These are phyloP conservation scores for Diaperis boleti DNA, from an alignment of 2,888 invertebrate species.

Conservation along the genomic window DNA sequence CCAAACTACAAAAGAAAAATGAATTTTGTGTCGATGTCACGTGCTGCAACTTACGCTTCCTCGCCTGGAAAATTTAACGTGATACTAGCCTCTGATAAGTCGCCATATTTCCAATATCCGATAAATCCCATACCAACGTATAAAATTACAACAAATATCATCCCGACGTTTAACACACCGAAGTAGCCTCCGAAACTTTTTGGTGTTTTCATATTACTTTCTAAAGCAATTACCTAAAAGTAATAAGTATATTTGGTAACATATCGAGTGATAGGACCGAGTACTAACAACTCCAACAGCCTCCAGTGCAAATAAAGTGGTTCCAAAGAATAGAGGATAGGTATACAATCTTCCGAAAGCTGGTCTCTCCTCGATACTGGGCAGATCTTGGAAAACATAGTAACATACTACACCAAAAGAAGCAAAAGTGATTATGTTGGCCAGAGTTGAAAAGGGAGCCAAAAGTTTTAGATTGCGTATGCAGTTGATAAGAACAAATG, in stretches of 20 bases:
- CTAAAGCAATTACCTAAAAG: slow-evolving; percentile 85
- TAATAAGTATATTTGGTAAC: slow-evolving; percentile 18
- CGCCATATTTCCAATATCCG: slow-evolving; percentile 86
- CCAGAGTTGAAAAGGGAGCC: slow-evolving; percentile 90
- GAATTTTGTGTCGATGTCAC: not conserved
- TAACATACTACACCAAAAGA: slow-evolving; percentile 89
- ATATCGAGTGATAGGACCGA: not conserved
- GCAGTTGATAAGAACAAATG: slow-evolving; percentile 84
- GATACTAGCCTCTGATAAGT: slow-evolving; percentile 77
- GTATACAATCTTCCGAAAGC: slow-evolving; percentile 75
- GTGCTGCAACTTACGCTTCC: slow-evolving; percentile 70
- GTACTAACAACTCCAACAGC: slow-evolving; percentile 89
- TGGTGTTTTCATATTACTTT: slow-evolving; percentile 91
- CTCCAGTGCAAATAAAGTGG: slow-evolving; percentile 95
- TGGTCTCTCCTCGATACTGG: slow-evolving; percentile 73
- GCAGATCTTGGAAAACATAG: slow-evolving; percentile 82
- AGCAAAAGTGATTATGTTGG: slow-evolving; percentile 85
- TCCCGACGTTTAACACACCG: slow-evolving; percentile 87
- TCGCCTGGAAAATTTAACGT: slow-evolving; percentile 82
- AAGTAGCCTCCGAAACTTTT: slow-evolving; percentile 80
- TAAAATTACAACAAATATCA: slow-evolving; percentile 80
- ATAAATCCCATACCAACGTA: slow-evolving; percentile 86
- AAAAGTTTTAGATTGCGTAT: slow-evolving; percentile 87
- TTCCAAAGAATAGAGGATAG: slow-evolving; percentile 95
- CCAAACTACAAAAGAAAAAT: slow-evolving; percentile 67